Percentiles rank a stretch among this genome's conserved stretches.
Conservation (phyloP, 1,140 invertebrate species). For the Euglossa dilemma region DNA sequence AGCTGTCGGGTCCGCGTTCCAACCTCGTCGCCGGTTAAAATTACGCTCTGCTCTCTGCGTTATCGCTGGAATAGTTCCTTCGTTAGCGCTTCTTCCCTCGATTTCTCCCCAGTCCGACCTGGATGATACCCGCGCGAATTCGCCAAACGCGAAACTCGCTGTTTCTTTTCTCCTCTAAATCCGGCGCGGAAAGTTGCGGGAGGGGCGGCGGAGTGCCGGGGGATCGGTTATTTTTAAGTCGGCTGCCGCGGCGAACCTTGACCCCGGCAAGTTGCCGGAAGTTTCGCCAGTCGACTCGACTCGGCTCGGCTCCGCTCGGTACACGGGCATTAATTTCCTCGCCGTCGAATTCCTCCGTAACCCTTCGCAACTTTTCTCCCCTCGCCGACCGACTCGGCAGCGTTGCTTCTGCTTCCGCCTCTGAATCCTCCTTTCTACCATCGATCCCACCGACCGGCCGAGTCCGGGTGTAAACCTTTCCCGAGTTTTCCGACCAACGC, state of each 20-base stretch:
- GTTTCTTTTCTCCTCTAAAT: not conserved
- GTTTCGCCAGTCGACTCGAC: not conserved
- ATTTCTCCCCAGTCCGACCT: not conserved
- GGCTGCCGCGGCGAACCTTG: not conserved
- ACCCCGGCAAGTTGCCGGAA: not conserved
- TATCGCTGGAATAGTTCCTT: slow-evolving; percentile 29
- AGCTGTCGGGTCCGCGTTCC: slow-evolving; percentile 35
- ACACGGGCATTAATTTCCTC: slow-evolving; percentile 3
- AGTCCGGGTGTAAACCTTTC: no score
- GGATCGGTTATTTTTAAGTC: slow-evolving; percentile 4
- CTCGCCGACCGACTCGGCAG: no score
- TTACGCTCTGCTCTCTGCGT: slow-evolving; percentile 17
- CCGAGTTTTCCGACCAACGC: no score
- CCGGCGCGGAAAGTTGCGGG: not conserved
- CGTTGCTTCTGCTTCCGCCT: no score
- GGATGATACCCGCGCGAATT: no score
- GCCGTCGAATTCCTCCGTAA: not conserved
- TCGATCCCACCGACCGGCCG: no score
- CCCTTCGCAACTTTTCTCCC: not conserved
- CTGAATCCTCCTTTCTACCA: no score
- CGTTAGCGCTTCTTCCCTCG: slow-evolving; percentile 12
- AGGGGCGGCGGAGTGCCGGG: not conserved
- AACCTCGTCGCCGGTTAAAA: slow-evolving; percentile 30
- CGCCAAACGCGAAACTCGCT: not conserved
- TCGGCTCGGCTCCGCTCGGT: not conserved